Conservation (phyloP, 2,888 invertebrate genomes). For the Philereme vetulata region DNA sequence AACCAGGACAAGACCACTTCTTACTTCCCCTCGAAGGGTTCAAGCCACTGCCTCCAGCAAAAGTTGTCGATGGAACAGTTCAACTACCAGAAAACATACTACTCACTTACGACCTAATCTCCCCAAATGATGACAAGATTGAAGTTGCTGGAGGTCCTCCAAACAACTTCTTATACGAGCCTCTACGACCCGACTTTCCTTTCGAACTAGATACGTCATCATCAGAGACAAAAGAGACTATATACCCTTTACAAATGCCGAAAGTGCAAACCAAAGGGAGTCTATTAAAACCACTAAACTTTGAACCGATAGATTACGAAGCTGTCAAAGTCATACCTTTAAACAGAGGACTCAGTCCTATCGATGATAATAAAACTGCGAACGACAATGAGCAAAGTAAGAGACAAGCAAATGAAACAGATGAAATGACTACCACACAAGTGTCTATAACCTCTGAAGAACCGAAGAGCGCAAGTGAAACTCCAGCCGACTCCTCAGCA, state of each 20-base stretch:
- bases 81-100: constrained; percentile 75
- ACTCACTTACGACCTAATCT: constrained; percentile 69
- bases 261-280: constrained; percentile 59
- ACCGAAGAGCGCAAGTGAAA: constrained; percentile 50
- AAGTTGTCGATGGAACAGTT: constrained; percentile 66
- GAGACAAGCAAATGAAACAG: constrained; percentile 59
- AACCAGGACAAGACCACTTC: constrained; percentile 69
- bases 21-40: constrained; percentile 74
- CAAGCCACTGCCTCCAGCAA: constrained; percentile 72
- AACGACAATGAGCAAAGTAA: constrained; percentile 62
- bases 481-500: constrained; percentile 60
- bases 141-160: constrained; percentile 46
- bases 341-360: constrained; percentile 64
- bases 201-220: constrained; percentile 73
- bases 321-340: constrained; percentile 74
- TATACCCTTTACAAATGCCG: constrained; percentile 69
- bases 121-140: constrained; percentile 55
- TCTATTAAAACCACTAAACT: constrained; percentile 46
- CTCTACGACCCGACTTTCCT: constrained; percentile 65
- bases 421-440: constrained; percentile 42
- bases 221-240: constrained; percentile 62
- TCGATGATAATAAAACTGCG: constrained; percentile 54
- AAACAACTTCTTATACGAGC: constrained; percentile 68
- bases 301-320: constrained; percentile 73
- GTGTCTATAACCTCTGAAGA: constrained; percentile 45